phyloP scores from a whole-genome alignment of 1,140 invertebrate genomes.

The Pogonognathellus flavescens region DNA sequence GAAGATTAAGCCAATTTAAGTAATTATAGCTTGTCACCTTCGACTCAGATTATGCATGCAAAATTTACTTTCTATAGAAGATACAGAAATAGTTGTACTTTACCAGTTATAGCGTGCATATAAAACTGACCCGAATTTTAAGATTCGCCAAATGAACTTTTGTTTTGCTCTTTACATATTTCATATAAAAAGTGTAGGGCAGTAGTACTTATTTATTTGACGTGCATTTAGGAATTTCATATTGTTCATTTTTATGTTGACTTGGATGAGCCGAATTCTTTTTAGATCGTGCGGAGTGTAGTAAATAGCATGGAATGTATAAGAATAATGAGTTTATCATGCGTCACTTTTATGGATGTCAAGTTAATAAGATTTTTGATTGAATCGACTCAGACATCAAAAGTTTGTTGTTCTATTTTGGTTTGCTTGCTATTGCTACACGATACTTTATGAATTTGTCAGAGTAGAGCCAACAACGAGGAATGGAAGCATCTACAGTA shows the following conservation, averaged over 20 bases:
- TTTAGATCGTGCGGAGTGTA: background rate
- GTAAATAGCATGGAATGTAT: background rate
- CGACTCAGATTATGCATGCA: background rate
- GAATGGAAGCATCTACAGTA: too few species aligned
- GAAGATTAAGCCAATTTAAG: too few species aligned
- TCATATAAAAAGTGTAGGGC: too few species aligned
- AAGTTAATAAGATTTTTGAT: constrained; percentile 43
- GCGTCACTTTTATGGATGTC: constrained; percentile 10
- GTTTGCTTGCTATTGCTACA: too few species aligned
- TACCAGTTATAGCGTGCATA: too few species aligned
- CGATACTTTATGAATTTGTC: too few species aligned
- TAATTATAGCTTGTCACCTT: background rate
- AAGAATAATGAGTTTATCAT: too few species aligned
- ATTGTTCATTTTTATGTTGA: too few species aligned
- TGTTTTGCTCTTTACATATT: too few species aligned
- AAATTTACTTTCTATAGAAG: background rate
- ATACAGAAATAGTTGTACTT: background rate
- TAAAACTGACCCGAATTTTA: constrained; percentile 36
- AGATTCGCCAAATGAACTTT: too few species aligned
- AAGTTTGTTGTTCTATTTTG: background rate
- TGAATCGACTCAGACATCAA: background rate
- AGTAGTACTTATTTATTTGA: too few species aligned
- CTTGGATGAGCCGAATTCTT: background rate
- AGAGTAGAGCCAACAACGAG: too few species aligned
- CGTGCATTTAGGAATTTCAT: background rate